These are phyloP conservation scores for Astyanax mexicanus DNA, from an alignment of 2,797 vertebrate genomes.

Conservation along the genomic window DNA sequence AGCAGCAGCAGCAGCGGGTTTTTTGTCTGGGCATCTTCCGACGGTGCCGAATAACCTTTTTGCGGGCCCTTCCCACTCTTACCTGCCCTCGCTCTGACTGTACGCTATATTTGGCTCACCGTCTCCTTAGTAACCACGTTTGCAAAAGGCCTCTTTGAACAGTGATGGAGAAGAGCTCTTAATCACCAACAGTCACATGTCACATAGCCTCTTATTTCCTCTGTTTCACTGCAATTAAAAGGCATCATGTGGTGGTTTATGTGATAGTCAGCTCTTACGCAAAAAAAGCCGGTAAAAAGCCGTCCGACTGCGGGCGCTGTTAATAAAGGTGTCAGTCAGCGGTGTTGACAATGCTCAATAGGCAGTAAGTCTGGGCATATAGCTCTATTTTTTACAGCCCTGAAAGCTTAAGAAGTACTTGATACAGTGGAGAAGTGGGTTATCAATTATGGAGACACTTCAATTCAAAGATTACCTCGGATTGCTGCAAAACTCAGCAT, in stretches of 20 bases:
- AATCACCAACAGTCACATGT: not conserved
- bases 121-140: constrained; percentile 43
- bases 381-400: not conserved
- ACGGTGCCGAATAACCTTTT: constrained; percentile 4
- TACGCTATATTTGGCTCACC: constrained; percentile 7
- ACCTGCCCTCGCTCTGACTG: not conserved
- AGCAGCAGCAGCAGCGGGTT: not conserved
- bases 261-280: not conserved
- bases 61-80: not conserved
- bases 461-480: too few species aligned
- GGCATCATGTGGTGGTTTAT: not conserved
- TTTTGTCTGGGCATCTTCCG: not conserved
- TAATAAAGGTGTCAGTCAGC: not conserved
- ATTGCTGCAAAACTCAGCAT: too few species aligned
- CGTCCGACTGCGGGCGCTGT: not conserved
- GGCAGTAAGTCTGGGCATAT: not conserved
- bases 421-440: not conserved
- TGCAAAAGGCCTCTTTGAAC: not conserved
- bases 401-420: not conserved
- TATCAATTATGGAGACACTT: not conserved
- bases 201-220: not conserved
- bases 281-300: too few species aligned
- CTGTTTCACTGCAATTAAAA: not conserved
- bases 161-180: constrained; percentile 12
- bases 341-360: not conserved